Evolutionary conservation across 2,113 vertebrate genomes (phyloP).

Genomic region (Galbula dea): DNA sequence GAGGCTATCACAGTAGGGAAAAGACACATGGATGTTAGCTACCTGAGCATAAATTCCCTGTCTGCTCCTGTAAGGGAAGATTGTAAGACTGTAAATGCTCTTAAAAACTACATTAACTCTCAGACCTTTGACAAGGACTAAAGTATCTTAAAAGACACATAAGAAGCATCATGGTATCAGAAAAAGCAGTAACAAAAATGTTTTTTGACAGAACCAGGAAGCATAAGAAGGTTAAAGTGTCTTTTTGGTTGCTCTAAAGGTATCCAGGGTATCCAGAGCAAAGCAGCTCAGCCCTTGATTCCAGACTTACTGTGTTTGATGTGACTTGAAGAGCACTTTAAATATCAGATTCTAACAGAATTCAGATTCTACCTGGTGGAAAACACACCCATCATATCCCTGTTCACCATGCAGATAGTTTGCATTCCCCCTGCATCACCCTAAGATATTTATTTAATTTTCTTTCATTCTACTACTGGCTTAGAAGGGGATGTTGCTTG

Average conservation of each 20-base stretch:
- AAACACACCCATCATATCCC: neutral
- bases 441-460: neutral
- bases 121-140: neutral
- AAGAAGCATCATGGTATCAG: neutral
- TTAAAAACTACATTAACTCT: neutral
- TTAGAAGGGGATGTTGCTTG: neutral
- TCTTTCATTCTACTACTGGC: neutral
- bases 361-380: neutral
- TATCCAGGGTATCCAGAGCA: neutral
- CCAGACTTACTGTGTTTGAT: rapidly evolving
- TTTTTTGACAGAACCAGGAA: neutral
- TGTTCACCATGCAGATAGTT: neutral
- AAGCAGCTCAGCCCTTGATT: neutral
- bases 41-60: neutral
- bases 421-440: neutral
- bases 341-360: neutral
- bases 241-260: neutral
- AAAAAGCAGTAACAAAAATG: neutral
- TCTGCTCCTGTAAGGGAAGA: neutral
- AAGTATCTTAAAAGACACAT: neutral
- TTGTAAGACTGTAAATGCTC: rapidly evolving
- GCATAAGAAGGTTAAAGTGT: rapidly evolving
- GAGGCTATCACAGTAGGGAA: neutral
- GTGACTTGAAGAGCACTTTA: neutral
- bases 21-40: rapidly evolving